Evolutionary conservation across 2,888 invertebrate genomes (phyloP).

Genomic region (Eupithecia exiguata): DNA sequence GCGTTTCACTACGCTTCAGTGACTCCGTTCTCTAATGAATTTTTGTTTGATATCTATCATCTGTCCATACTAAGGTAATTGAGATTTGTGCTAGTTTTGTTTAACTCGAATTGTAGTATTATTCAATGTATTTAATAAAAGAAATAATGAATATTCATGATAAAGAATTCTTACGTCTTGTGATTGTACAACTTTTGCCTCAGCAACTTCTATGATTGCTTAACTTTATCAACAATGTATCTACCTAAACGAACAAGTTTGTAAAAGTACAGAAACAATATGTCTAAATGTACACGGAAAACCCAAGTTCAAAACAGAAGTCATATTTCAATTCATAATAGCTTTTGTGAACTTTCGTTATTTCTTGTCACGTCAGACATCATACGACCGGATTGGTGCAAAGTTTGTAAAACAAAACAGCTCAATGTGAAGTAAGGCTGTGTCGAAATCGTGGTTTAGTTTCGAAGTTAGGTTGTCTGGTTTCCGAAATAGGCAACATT

Average conservation of each 20-base stretch:
- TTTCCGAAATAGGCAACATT: conserved; percentile 42
- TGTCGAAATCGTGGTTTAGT: conserved; percentile 42
- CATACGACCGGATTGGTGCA: conserved; percentile 20
- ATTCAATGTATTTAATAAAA: no score
- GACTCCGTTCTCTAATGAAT: conserved; percentile 58
- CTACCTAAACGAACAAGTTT: neutral
- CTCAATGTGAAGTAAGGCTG: conserved; percentile 28
- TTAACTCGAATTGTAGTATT: neutral
- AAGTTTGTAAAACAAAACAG: conserved; percentile 30
- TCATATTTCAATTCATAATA: conserved; percentile 30
- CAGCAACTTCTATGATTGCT: neutral
- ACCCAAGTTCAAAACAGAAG: conserved; percentile 18
- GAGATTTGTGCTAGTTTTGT: neutral
- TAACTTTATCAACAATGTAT: neutral
- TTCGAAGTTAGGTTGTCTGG: conserved; percentile 43
- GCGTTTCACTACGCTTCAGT: conserved; percentile 62
- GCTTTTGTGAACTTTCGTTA: conserved; percentile 24
- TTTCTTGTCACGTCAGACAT: conserved; percentile 20
- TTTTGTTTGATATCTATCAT: conserved; percentile 27
- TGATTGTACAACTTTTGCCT: neutral
- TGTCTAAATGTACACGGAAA: conserved; percentile 14
- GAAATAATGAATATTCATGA: neutral
- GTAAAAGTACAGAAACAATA: neutral
- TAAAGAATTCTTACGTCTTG: neutral
- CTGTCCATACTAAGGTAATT: conserved; percentile 1